A percentile compares a stretch with the other conserved stretches of the same genome.
Evolutionary conservation across 2,113 vertebrate species (phyloP).

Genomic region (Mesoclemmys tuberculata): DNA sequence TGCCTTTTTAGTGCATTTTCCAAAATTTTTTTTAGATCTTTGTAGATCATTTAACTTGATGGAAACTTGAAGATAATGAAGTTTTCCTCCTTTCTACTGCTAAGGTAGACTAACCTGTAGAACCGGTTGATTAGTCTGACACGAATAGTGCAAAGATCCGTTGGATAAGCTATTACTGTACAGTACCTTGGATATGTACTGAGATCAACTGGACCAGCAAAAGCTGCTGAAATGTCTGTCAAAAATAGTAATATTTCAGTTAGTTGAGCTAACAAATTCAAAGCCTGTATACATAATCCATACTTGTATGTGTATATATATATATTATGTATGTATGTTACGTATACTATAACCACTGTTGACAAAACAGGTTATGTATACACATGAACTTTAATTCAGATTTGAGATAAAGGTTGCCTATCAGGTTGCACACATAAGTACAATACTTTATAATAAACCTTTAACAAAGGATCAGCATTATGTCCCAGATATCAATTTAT

Average conservation of each 20-base stretch:
- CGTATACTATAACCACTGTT: neutral
- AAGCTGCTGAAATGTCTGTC: slow-evolving; percentile 91
- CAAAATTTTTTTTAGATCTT: neutral
- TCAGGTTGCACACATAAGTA: accelerated
- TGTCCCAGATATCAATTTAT: neutral
- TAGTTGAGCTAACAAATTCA: neutral
- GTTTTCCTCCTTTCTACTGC: neutral
- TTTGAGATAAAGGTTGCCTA: neutral
- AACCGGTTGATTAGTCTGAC: slow-evolving; percentile 90
- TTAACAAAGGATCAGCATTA: neutral
- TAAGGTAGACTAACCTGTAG: slow-evolving; percentile 87
- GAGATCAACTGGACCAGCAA: slow-evolving; percentile 94
- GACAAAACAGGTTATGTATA: neutral
- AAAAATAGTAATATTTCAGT: neutral
- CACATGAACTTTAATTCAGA: neutral
- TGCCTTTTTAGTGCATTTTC: neutral
- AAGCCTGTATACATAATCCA: neutral
- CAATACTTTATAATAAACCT: neutral
- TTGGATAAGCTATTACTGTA: slow-evolving; percentile 93
- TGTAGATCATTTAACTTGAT: neutral
- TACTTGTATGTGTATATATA: too few species aligned
- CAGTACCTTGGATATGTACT: slow-evolving; percentile 94
- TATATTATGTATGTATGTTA: neutral
- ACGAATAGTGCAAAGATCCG: slow-evolving; percentile 93
- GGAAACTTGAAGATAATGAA: neutral